A percentile compares a stretch with the other conserved stretches of the same genome.
Conservation (phyloP, 2,888 invertebrate genomes). For the Oscheius sp. region DNA sequence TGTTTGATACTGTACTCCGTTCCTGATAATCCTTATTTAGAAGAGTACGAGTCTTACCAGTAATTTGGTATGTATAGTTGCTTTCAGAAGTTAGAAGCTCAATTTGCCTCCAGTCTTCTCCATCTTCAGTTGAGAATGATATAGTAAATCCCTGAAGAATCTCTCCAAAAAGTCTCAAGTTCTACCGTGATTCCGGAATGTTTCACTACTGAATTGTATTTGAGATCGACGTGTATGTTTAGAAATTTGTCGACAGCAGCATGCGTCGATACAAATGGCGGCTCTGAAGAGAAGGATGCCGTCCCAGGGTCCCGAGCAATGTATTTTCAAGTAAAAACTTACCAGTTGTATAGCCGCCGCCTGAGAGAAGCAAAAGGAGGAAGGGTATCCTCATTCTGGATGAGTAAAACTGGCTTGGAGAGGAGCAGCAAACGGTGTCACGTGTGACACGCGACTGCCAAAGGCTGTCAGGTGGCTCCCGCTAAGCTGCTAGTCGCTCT, state of each 20-base stretch:
- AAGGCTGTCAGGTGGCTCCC: conserved; percentile 16
- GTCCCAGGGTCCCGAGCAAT: not conserved
- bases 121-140: conserved; percentile 12
- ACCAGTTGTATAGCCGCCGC: not conserved
- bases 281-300: not conserved
- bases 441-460: conserved; percentile 20
- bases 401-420: not conserved
- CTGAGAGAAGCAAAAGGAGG: not conserved
- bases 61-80: conserved; percentile 3
- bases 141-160: conserved; percentile 21
- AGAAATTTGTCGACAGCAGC: conserved; percentile 24
- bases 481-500: no score
- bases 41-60: not conserved
- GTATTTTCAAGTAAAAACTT: not conserved
- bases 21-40: not conserved
- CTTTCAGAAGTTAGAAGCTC: conserved; percentile 7
- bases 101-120: conserved; percentile 17
- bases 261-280: not conserved
- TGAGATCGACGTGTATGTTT: conserved; percentile 18
- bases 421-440: conserved; percentile 2
- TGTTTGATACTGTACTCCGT: conserved; percentile 17
- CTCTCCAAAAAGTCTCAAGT: no score
- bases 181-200: conserved; percentile 22
- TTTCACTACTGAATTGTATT: not conserved
- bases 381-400: conserved; percentile 10